These are phyloP conservation scores for Sebastiscus albofasciatus DNA, from an alignment of 2,797 vertebrate species.

Conservation along the genomic window DNA sequence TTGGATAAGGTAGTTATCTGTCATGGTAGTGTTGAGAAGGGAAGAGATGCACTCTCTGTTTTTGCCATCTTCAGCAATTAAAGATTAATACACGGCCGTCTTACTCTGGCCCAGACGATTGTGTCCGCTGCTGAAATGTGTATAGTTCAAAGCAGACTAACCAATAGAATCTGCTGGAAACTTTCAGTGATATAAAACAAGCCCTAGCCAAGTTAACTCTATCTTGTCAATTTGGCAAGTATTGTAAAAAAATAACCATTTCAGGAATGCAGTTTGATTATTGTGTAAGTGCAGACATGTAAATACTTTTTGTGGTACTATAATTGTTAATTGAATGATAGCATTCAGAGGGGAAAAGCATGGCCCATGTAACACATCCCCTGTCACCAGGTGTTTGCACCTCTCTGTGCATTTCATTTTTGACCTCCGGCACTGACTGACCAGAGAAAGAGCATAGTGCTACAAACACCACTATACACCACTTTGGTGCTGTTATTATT, in stretches of 20 bases:
- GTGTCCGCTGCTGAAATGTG: background rate
- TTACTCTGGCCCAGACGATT: background rate
- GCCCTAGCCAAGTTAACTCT: too few species aligned
- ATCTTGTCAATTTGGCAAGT: background rate
- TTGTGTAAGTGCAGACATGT: background rate
- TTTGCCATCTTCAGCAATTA: background rate
- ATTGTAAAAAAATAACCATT: background rate
- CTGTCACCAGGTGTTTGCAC: background rate
- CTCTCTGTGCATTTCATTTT: background rate
- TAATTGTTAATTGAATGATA: background rate
- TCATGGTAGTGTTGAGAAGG: background rate
- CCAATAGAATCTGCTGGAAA: background rate
- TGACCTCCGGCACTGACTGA: background rate
- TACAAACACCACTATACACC: background rate
- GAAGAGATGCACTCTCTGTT: background rate
- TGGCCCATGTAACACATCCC: background rate
- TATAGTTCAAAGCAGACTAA: background rate
- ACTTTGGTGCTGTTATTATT: background rate
- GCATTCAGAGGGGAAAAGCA: background rate
- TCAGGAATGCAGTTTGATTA: background rate
- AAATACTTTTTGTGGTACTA: too few species aligned
- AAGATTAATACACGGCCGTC: background rate
- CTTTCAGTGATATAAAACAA: background rate
- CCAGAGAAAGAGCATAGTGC: background rate
- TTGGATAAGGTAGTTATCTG: slow-evolving; percentile 82